Evolutionary conservation across 2,888 invertebrate genomes (phyloP), one percentile per base, ranked within the genome.

Genomic region (Limnephilus rhombicus): DNA sequence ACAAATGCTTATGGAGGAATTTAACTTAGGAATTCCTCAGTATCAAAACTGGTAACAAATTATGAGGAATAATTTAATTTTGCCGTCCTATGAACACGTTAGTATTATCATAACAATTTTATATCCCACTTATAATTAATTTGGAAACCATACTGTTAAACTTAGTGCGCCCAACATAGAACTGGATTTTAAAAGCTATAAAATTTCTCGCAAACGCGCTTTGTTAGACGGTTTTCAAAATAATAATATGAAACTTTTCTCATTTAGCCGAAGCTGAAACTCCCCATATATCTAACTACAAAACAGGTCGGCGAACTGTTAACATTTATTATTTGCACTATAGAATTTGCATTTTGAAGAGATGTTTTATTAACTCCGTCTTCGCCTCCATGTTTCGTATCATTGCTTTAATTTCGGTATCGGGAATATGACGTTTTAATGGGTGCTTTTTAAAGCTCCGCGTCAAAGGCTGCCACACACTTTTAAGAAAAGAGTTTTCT

Each of bases 201-300:
- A 31, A 82, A 49, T 90, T 82, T 90, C 45, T 82, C 49, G 2
- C 45, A 29, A 90, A 90, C 82, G 82, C 81, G 82, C 49, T 90
- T 90, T 82, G 82, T 81, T 29, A 45, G 49, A 49, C 49, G 90
- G 82, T 83, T 90, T 90, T 90, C 85, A 90, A 68, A 90, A 90
- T 85, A 90, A 90, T 90, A 45, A 85, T 90, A 53, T 34, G 29
- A 82, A 90, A 90, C 68, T 90, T 90, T 90, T 85, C 85, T 85
- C 90, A 90, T 90, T 53, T 68, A 34, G 49, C 29, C 15, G n/a
- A n/a, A n/a, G 53, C 81, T 34, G 53, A 53, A 49, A 53, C 53
- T 45, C n/a, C 49, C 37, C 24, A 13, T 80, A 89, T 37, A 89
- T 80, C 68, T 89, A 34, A 89, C 80, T 82, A 82, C 34, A 31